Conservation (phyloP, 2,888 invertebrate species). For the Drosophila austrosaltans region DNA sequence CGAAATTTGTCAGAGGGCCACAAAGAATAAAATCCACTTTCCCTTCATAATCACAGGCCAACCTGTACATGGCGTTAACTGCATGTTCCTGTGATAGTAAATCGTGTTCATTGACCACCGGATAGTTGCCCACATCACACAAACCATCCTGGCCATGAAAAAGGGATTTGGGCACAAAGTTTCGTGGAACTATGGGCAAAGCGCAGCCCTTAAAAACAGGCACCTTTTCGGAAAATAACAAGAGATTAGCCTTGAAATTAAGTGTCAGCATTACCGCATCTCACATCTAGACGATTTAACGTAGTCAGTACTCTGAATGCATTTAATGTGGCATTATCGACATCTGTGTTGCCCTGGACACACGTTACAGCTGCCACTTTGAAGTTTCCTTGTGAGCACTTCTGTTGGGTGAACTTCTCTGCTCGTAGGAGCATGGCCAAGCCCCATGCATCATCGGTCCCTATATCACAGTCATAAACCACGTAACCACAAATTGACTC, state of each 20-base stretch:
- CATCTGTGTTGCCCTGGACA: constrained; percentile 88
- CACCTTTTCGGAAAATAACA: constrained; percentile 47
- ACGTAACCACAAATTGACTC: constrained; percentile 58
- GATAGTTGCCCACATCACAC: constrained; percentile 86
- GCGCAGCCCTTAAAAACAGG: constrained; percentile 71
- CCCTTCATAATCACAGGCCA: constrained; percentile 85
- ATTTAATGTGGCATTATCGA: constrained; percentile 88
- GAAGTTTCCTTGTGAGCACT: constrained; percentile 25
- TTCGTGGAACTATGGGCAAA: constrained; percentile 72
- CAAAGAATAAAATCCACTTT: constrained; percentile 87
- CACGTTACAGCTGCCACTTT: constrained; percentile 88
- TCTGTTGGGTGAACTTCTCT: constrained; percentile 70
- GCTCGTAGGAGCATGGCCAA: constrained; percentile 85
- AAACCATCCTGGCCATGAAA: constrained; percentile 88
- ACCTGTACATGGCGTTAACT: constrained; percentile 85
- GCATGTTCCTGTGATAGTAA: constrained; percentile 85
- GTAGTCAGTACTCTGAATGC: constrained; percentile 87
- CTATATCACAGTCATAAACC: constrained; percentile 86
- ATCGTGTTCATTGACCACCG: constrained; percentile 81
- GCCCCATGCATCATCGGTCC: constrained; percentile 87
- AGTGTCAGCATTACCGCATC: constrained; percentile 68
- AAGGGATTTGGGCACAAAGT: constrained; percentile 40
- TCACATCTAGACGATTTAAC: constrained; percentile 86
- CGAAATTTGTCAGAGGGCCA: constrained; percentile 91
- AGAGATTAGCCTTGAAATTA: neutral